Evolutionary conservation across 2,888 invertebrate genomes (phyloP), one percentile per base, ranked within the genome.

Genomic region (Dorcus hopei): DNA sequence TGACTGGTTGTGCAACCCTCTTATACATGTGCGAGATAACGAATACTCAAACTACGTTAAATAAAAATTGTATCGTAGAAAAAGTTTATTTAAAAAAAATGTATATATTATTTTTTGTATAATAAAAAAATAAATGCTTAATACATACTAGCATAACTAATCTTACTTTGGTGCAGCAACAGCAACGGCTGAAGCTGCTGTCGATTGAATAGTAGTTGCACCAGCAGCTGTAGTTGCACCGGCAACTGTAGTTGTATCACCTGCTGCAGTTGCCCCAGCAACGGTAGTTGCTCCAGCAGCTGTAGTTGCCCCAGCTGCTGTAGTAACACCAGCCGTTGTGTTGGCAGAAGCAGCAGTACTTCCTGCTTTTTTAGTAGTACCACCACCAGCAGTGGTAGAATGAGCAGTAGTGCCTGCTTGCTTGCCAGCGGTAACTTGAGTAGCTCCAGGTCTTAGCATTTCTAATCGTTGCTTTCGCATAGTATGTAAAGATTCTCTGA

Each of bases 381-480:
- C 3, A 33, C 26, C 26, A 33, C 26, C 26, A 6, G 3, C 26
- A 33, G 26, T 33, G 26, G 26, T 33, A 33, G 26, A 33, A 33
- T 7, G 6, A 33, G 26, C 26, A 33, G 11, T 3, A 33, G 50
- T 19, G 38, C 9, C 14, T 33, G 26, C 16, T n/a, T 16, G 43
- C 9, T 43, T 43, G 43, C 43, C 26, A 26, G 47, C 19, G 9
- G 11, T 47, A 26, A 40, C 23, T 41, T 19, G 40, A 11, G 52
- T 14, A 9, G 43, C 26, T 8, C 42, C 9, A 23, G 38, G 43
- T 40, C 16, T 38, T 49, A 48, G 56, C 58, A 63, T 57, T 57
- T 26, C 43, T 16, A 61, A 14, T 14, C 59, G 56, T 50, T 71
- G 69, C 58, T 69, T 70, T 49, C 70, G 62, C 23, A 68, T 52